Evolutionary conservation across 2,113 vertebrate species (phyloP).

Genomic region (Gila orcuttii): DNA sequence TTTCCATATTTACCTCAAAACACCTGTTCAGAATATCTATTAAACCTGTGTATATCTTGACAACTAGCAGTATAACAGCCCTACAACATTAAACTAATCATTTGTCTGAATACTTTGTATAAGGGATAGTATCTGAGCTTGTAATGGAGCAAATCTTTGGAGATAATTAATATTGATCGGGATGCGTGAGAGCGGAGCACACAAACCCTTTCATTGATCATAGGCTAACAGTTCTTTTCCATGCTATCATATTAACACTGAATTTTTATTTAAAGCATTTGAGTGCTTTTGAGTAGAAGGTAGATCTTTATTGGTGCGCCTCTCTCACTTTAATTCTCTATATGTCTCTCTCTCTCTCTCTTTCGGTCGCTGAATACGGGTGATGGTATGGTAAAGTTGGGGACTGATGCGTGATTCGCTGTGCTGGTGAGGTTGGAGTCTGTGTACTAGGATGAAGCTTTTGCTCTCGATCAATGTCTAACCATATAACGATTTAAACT

Average conservation of each 20-base stretch:
- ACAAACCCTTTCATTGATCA: constrained; percentile 40
- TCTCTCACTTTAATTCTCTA: background rate
- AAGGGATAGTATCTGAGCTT: constrained; percentile 27
- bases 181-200: background rate
- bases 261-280: background rate
- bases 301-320: background rate
- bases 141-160: constrained; percentile 39
- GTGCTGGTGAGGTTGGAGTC: constrained; percentile 20
- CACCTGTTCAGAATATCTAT: background rate
- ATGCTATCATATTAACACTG: constrained; percentile 18
- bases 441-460: constrained; percentile 9
- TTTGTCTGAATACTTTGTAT: constrained; percentile 22
- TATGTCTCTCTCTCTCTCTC: background rate
- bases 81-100: constrained; percentile 15
- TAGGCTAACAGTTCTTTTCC: constrained; percentile 9
- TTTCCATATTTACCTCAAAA: background rate
- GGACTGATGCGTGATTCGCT: background rate
- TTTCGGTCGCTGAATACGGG: background rate
- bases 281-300: constrained; percentile 18
- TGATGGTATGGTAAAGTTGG: background rate
- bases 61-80: background rate
- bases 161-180: constrained; percentile 36
- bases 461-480: constrained; percentile 38
- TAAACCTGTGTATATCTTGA: background rate
- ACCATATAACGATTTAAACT: constrained; percentile 41